Conservation (phyloP, 2,888 invertebrate genomes). For the Alsophila aescularia region DNA sequence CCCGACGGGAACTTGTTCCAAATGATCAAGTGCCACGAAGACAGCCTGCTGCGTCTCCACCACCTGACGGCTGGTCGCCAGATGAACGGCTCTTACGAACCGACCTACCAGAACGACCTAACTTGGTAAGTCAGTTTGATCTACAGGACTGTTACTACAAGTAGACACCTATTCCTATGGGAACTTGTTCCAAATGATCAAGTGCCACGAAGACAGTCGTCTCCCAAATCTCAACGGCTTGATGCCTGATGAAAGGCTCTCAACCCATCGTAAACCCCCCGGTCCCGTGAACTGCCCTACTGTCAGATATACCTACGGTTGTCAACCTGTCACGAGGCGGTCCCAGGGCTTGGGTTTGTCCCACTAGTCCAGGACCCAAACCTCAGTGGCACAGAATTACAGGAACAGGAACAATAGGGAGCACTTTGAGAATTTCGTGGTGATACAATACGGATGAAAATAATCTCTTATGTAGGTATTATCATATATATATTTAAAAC, state of each 20-base stretch:
- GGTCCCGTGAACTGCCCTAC: too few relatives aligned
- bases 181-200: constrained; percentile 79
- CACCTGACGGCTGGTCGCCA: constrained; percentile 77
- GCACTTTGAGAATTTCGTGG: too few relatives aligned
- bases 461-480: too few relatives aligned
- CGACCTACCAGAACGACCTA: constrained; percentile 68
- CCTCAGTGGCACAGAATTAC: too few relatives aligned
- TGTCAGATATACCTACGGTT: too few relatives aligned
- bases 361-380: too few relatives aligned
- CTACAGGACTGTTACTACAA: background rate
- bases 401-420: too few relatives aligned
- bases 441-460: too few relatives aligned
- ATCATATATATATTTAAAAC: too few relatives aligned
- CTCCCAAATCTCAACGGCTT: constrained; percentile 78
- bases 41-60: constrained; percentile 72
- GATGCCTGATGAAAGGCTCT: constrained; percentile 61
- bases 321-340: too few relatives aligned
- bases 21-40: constrained; percentile 81
- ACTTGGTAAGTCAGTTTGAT: constrained; percentile 49
- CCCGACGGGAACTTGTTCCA: constrained; percentile 72
- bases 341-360: too few relatives aligned
- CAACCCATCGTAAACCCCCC: too few relatives aligned
- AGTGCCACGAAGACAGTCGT: constrained; percentile 77
- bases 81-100: constrained; percentile 62
- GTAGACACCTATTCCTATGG: constrained; percentile 56